Evolutionary conservation across 2,888 invertebrate genomes (phyloP).

Genomic region (Mechanitis mazaeus): DNA sequence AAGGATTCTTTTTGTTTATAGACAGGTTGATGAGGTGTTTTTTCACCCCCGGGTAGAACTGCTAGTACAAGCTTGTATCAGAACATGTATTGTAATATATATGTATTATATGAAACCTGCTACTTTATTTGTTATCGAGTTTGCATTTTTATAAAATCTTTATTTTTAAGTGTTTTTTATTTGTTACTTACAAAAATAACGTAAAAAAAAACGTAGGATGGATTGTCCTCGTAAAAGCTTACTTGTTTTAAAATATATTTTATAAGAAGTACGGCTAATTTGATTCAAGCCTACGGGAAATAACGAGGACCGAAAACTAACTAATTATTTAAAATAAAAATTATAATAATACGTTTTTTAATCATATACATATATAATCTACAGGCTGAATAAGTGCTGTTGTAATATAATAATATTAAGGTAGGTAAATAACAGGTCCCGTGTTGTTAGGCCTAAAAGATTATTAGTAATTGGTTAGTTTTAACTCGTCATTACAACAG

Average conservation of each 20-base stretch:
- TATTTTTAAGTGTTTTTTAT: too few species aligned
- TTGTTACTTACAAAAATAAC: too few species aligned
- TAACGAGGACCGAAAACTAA: background rate
- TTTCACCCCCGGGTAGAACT: too few species aligned
- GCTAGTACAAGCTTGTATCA: too few species aligned
- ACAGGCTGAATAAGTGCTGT: background rate
- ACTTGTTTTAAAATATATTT: background rate
- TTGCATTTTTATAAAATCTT: too few species aligned
- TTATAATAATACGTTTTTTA: background rate
- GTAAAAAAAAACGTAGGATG: too few species aligned
- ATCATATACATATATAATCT: background rate
- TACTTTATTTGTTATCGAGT: too few species aligned
- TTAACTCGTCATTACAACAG: conserved; percentile 1
- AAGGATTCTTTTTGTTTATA: too few species aligned
- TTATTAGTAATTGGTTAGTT: background rate
- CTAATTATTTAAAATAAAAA: background rate
- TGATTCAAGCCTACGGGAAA: conserved; percentile 1
- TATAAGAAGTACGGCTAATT: background rate
- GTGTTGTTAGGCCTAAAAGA: conserved; percentile 24
- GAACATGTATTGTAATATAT: too few species aligned
- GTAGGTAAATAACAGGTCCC: conserved; percentile 22
- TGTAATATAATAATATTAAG: conserved; percentile 14
- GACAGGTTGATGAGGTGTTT: too few species aligned
- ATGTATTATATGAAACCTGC: too few species aligned
- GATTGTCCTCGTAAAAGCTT: too few species aligned